A percentile compares a stretch with the other conserved stretches of the same genome.
Evolutionary conservation across 2,888 invertebrate genomes (phyloP).

Genomic region (Eupithecia subfuscata): DNA sequence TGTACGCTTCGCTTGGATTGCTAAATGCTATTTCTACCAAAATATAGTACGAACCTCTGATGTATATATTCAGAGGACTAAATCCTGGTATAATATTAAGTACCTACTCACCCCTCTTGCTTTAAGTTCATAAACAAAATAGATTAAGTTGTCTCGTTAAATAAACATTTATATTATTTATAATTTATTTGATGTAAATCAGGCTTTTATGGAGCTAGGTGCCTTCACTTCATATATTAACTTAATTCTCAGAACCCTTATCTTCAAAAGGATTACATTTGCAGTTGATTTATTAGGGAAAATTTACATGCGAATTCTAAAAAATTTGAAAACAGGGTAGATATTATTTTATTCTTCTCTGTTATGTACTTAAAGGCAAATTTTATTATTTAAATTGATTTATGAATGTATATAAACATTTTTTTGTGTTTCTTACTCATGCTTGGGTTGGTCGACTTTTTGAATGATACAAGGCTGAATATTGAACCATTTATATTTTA

Average conservation of each 20-base stretch:
- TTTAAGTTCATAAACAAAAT: background rate
- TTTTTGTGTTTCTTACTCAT: background rate
- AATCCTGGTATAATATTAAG: too few relatives aligned
- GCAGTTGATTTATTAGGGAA: background rate
- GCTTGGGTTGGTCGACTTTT: background rate
- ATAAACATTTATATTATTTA: too few relatives aligned
- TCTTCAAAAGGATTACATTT: background rate
- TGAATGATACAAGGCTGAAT: conserved; percentile 10
- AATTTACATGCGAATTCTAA: background rate
- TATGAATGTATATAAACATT: background rate
- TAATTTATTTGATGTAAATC: background rate
- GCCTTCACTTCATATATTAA: background rate
- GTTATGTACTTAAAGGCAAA: background rate
- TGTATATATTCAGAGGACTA: too few relatives aligned
- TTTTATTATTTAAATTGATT: too few relatives aligned
- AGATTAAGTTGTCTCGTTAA: too few relatives aligned
- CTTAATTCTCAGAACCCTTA: background rate
- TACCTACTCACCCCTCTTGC: background rate
- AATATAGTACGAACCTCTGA: too few relatives aligned
- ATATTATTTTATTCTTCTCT: background rate
- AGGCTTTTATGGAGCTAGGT: background rate
- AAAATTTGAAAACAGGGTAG: too few relatives aligned
- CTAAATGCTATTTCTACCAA: too few relatives aligned
- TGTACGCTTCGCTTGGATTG: too few relatives aligned
- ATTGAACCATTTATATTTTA: conserved; percentile 51